These are phyloP conservation scores for Lutraria rhynchaena DNA, from an alignment of 1,140 invertebrate species.

Conservation along the genomic window DNA sequence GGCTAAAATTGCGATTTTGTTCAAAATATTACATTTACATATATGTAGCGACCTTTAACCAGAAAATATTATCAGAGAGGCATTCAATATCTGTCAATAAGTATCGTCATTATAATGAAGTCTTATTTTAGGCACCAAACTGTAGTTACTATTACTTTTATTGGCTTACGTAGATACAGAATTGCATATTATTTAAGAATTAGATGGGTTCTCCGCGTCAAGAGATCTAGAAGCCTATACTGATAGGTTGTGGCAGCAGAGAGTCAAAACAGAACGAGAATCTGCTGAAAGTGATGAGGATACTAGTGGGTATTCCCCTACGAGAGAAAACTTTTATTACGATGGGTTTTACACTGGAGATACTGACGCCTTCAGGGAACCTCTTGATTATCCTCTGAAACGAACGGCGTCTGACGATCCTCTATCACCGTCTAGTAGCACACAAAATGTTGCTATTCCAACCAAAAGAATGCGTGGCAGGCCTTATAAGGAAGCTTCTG, in stretches of 20 bases:
- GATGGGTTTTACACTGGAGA: conserved; percentile 43
- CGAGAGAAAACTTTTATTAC: conserved; percentile 48
- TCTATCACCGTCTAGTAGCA: conserved; percentile 4
- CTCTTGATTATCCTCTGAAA: conserved; percentile 22
- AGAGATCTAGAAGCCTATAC: conserved; percentile 46
- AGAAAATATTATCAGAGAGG: too few species aligned
- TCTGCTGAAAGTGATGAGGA: conserved; percentile 53
- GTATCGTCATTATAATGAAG: background rate
- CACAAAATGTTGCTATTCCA: conserved; percentile 9
- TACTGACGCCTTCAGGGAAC: conserved; percentile 36
- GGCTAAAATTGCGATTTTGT: too few species aligned
- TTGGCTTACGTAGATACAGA: too few species aligned
- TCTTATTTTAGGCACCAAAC: background rate
- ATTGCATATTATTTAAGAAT: conserved; percentile 20
- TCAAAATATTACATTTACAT: too few species aligned
- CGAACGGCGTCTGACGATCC: conserved; percentile 23
- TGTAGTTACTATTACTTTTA: background rate
- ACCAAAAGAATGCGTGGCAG: conserved; percentile 44
- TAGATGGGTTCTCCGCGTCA: conserved; percentile 37
- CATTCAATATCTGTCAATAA: too few species aligned
- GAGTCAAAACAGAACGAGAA: conserved; percentile 51
- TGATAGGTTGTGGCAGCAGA: conserved; percentile 49
- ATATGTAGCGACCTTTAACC: too few species aligned
- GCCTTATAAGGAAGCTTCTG: conserved; percentile 53
- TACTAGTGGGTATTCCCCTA: conserved; percentile 43